Base-by-base conservation (phyloP, 1,140 invertebrate genomes). In the Ceratina australensis region DNA sequence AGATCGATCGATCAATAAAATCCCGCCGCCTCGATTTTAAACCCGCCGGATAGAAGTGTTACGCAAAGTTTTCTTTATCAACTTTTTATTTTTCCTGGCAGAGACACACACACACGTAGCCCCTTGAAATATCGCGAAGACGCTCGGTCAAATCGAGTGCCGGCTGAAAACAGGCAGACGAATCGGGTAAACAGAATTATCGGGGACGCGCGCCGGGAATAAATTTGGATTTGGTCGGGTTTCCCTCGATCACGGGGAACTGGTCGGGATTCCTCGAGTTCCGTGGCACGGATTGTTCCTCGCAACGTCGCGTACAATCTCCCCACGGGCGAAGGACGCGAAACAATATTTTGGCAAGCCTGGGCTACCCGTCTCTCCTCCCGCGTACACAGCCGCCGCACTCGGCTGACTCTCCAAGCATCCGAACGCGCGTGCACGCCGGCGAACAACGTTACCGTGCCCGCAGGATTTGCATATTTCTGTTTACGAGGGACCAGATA, bases 181-280 rank as follows among this genome's bases (percentile, higher is more conserved):
- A 78, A 54, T 65, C 78, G 24, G 26, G 68, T 59, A 79, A 79
- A 83, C 66, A 83, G 63, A 78, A 81, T 83, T 73, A 77, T 72
- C 33, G 50, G 69, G 61, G 71, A 66, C 57, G 59, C 49, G 65
- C 60, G 61, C 1, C 3, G 28, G 10, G 65, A 71, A 76, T 61
- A 63, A 69, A 84, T 81, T 79, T 79, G 59, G 76, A 79, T 79
- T 67, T 63, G 47, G 52, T 65, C 65, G 76, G 77, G 5, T 10
- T 10, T 77, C 76, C 65, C 69, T 73, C 72, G 74, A 67, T 76
- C 47, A 42, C 33, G 33, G 56, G 65, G 65, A 42, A 33, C 28
- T 15, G 10, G 0, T 5, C 20, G n/a, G n/a, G 18, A 52, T 63
- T 47, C 15, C 57, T 24, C 26, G 18, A 8, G 8, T 42, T 15